Base-by-base conservation (phyloP, 1,140 invertebrate species). In the Magallana gigas region DNA sequence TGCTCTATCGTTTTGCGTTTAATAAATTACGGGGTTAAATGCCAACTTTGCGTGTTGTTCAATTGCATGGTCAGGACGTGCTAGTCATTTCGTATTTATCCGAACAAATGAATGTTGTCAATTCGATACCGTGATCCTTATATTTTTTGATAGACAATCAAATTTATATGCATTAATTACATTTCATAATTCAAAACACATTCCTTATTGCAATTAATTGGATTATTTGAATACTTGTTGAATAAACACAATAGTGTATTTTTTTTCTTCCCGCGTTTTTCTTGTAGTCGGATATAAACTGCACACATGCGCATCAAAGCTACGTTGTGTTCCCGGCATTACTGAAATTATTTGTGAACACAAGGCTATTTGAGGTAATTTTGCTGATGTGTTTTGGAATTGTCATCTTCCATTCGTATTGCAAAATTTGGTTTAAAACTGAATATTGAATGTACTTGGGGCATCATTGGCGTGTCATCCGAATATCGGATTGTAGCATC, bases 251-350 rank as follows among this genome's bases (percentile, higher is more conserved):
- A 3, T n/a, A 23, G 23, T 23, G 23, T 64, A 7, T 3, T 36
- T 29, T 12, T 12, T 36, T 76, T 29, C 6, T 76, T 76, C 68
- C 68, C 68, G 68, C 68, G 68, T 29, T 76, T 76, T 76, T 29
- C 68, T 76, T 4, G 23, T 11, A 76, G 60, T 29, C 68, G 68
- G 68, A 76, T 29, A 29, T 29, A 5, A 76, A 76, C 12, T 18
- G 11, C 23, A 76, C 23, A 76, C 68, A 76, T 76, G 68, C 68
- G 68, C 68, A 76, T 48, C 8, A 76, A 12, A 12, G 68, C 36
- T 18, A 76, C 68, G 68, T 76, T 76, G 68, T 76, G 68, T 76
- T 76, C 68, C 68, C 68, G 68, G 68, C 68, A 76, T 76, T 29
- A 29, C 68, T 76, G 68, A 76, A 23, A 29, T 18, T 76, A 29